Evolutionary conservation across 2,888 invertebrate species (phyloP), one percentile per base, ranked within the genome.

Genomic region (Alloscopus bannaensis): DNA sequence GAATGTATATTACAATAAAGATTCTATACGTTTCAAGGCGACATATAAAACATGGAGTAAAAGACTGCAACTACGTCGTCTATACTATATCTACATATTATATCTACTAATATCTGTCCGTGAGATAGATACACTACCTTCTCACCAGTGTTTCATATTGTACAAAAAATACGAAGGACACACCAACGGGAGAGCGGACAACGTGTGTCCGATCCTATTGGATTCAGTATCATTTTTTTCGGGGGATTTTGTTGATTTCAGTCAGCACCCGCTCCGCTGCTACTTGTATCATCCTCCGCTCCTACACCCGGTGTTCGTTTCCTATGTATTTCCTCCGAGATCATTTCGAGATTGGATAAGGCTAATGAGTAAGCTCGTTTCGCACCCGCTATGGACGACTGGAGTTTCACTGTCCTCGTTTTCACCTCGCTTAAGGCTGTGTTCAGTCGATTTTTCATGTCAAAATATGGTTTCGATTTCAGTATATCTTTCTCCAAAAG

Each of bases 401-500:
- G 95, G 16, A 98, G 90, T 84, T 92, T 92, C 86, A 94, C 93
- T 20, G 97, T 95, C 87, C 94, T 92, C 84, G 92, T 92, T 87
- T 96, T 96, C 87, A 96, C 95, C 2, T 94, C 93, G 86, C 93
- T 93, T 72, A 97, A 88, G 88, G 95, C 95, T 86, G 94, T 93
- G 87, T 97, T 94, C 86, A 96, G 95, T 16, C 94, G 91, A 87
- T 93, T 92, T 89, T 95, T 96, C 88, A 96, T 93, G 83, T 97
- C 97, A 87, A 97, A 97, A 88, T 97, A 98, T 0, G 94, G 92
- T 76, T 95, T 92, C 0, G 97, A 94, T 88, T 96, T 97, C 42
- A 92, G 91, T 66, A 97, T 96, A 87, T 93, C 93, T 70, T 94
- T 92, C 85, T 93, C 93, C 72, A 95, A 91, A 86, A 93, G 93